phyloP scores from a whole-genome alignment of 2,888 invertebrate genomes.

The Caradrina kadenii region DNA sequence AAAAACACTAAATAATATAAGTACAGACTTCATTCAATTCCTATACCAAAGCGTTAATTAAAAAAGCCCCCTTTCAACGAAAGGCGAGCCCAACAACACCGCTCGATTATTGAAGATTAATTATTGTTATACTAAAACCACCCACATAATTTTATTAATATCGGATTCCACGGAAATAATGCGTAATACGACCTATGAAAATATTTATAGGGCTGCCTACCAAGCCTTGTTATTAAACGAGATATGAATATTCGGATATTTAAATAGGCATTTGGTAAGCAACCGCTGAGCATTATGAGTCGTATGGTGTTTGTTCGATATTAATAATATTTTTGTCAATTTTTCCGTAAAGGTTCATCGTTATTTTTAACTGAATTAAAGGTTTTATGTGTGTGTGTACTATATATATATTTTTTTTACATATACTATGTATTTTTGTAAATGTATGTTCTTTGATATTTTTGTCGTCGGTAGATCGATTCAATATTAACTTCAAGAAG shows the following conservation, averaged over 20 bases:
- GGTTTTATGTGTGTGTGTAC: no score
- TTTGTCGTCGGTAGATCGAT: no score
- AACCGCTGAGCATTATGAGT: conserved; percentile 49
- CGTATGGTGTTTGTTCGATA: conserved; percentile 47
- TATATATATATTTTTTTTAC: no score
- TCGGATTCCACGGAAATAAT: conserved; percentile 60
- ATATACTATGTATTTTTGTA: no score
- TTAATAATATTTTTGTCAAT: conserved; percentile 28
- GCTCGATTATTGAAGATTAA: conserved; percentile 55
- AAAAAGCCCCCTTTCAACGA: conserved; percentile 32
- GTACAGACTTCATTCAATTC: conserved; percentile 16
- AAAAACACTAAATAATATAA: conserved; percentile 13
- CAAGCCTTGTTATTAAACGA: conserved; percentile 52
- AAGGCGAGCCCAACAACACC: conserved; percentile 32
- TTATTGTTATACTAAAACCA: conserved; percentile 58
- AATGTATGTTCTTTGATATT: no score
- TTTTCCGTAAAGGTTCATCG: conserved; percentile 7
- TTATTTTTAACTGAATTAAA: conserved; percentile 1
- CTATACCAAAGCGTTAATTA: conserved; percentile 38
- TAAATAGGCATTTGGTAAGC: conserved; percentile 47
- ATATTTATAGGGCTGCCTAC: conserved; percentile 57
- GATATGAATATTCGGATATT: conserved; percentile 62
- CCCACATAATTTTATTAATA: conserved; percentile 64
- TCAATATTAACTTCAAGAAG: no score
- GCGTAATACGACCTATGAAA: conserved; percentile 61